Evolutionary conservation across 2,113 vertebrate species (phyloP).

Genomic region (Shinisaurus crocodilurus): DNA sequence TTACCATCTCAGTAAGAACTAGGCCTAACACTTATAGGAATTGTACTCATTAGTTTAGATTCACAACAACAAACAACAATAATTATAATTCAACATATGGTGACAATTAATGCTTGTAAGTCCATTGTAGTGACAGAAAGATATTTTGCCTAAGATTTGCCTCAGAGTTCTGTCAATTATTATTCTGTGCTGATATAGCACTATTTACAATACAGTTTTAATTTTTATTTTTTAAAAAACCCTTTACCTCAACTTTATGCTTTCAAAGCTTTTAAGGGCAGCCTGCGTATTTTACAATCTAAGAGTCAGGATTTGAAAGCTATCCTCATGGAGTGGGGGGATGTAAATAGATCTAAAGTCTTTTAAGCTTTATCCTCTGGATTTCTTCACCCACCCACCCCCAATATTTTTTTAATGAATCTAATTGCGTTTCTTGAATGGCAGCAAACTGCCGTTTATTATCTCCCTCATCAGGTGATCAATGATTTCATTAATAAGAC

Average conservation of each 20-base stretch:
- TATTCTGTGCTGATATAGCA: neutral
- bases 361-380: conserved; percentile 37
- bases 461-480: conserved; percentile 98
- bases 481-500: conserved; percentile 99
- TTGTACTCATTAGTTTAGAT: neutral
- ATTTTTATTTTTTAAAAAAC: neutral
- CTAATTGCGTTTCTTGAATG: conserved; percentile 77
- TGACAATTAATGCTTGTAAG: conserved; percentile 49
- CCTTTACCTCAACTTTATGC: conserved; percentile 20
- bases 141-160: conserved; percentile 63
- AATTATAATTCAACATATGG: conserved; percentile 42
- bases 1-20: neutral
- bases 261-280: neutral
- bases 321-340: conserved; percentile 31
- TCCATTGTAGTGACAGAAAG: conserved; percentile 63
- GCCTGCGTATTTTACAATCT: conserved; percentile 27
- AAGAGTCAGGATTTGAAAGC: neutral
- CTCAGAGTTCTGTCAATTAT: conserved; percentile 58
- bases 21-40: neutral
- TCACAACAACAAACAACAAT: conserved; percentile 19
- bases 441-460: conserved; percentile 89
- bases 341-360: conserved; percentile 57
- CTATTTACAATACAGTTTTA: neutral
- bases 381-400: neutral
- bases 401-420: conserved; percentile 69